Base-by-base conservation (phyloP, 2,797 vertebrate genomes). In the Euthynnus affinis region DNA sequence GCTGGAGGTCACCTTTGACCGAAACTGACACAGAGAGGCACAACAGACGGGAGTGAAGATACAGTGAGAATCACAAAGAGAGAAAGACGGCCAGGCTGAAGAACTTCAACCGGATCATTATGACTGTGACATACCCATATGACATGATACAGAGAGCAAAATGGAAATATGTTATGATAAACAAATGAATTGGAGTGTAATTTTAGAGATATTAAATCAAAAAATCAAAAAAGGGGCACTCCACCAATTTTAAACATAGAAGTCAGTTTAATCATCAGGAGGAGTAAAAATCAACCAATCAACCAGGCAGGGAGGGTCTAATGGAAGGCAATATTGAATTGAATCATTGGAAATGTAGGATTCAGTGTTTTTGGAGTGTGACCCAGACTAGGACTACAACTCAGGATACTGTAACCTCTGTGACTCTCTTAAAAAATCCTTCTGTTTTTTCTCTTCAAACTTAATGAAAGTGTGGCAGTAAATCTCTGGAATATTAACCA, bases 11-110 rank as follows among this genome's bases (percentile, higher is more conserved):
- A 5, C 0, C 0, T 7, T 0, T 5, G 42, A 29, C 53, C 0
- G 3, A 60, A 42, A 74, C 92, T 91, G 73, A 71, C 20, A 49
- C 7, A 32, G 63, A 75, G 53, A 32, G 23, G 17, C 42, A 63
- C 4, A 57, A 49, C 10, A 56, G 48, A 60, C 4, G 3, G 63
- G 20, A 12, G 15, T 0, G 5, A 46, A n/a, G 25, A 61, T 9
- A 48, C 2, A 48, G 59, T 44, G 37, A 86, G 51, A 76, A 61
- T n/a, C 69, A 49, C 32, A 70, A 20, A 40, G 23, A 53, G 9
- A 49, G 9, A 49, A n/a, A 60, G 53, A 3, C 6, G 29, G 29
- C 29, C 9, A n/a, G 23, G 42, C 8, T 15, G 22, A 32, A 63
- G 15, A 27, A 17, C n/a, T 34, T 57, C 20, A 59, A 32, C 17